Evolutionary conservation across 2,888 invertebrate species (phyloP).

Genomic region (Morinoia aosen): DNA sequence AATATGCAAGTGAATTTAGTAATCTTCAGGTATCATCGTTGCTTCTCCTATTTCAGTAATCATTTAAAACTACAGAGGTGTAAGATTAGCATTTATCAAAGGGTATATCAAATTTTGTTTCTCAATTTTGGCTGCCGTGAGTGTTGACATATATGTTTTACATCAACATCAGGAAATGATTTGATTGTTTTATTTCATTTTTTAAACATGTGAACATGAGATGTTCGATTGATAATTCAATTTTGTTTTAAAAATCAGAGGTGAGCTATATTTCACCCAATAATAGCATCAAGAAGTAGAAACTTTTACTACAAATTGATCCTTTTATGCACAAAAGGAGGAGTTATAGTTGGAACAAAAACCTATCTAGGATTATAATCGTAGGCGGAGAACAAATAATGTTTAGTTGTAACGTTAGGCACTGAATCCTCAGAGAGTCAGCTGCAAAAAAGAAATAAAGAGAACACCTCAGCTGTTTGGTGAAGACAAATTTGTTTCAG

Average conservation of each 20-base stretch:
- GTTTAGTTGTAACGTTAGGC: not conserved
- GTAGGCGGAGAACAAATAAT: not conserved
- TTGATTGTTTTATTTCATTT: not conserved
- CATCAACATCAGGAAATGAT: not conserved
- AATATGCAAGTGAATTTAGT: not conserved
- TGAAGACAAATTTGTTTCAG: not conserved
- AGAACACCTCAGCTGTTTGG: not conserved
- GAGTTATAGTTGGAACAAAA: not conserved
- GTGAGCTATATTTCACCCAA: not conserved
- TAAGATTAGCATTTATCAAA: not conserved
- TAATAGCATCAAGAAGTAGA: not conserved
- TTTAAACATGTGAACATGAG: not conserved
- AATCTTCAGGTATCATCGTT: not conserved
- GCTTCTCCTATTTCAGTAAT: not conserved
- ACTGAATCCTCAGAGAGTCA: not conserved
- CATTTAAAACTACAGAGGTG: not conserved
- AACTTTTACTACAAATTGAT: not conserved
- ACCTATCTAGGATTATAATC: not conserved
- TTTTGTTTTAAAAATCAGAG: not conserved
- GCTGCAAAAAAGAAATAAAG: not conserved
- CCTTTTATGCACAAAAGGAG: not conserved
- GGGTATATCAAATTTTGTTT: not conserved
- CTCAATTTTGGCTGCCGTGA: too few relatives aligned
- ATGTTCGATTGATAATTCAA: not conserved
- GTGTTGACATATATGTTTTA: not conserved